Evolutionary conservation across 2,888 invertebrate species (phyloP).

Genomic region (Andrena marginata): DNA sequence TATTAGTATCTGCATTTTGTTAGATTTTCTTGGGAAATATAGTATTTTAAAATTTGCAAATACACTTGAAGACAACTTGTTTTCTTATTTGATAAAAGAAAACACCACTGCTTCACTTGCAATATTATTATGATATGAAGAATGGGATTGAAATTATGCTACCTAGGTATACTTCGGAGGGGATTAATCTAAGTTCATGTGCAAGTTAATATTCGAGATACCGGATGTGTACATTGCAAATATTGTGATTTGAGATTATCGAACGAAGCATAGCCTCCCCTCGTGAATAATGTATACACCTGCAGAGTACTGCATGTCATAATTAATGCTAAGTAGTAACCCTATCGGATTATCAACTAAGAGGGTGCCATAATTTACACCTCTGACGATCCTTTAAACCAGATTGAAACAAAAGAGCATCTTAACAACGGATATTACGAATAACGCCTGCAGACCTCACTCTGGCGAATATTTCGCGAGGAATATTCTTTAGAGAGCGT

Average conservation of each 20-base stretch:
- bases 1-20: background rate
- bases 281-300: slow-evolving; percentile 8
- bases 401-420: too few relatives aligned
- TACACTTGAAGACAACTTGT: background rate
- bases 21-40: background rate
- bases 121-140: background rate
- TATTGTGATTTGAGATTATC: slow-evolving; percentile 29
- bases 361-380: background rate
- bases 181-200: slow-evolving; percentile 15
- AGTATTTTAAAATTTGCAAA: background rate
- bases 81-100: background rate
- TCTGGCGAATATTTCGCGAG: too few relatives aligned
- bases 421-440: too few relatives aligned
- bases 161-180: background rate
- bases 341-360: slow-evolving; percentile 2
- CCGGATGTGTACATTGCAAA: slow-evolving; percentile 6
- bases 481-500: too few relatives aligned
- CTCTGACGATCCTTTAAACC: background rate
- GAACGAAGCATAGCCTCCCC: background rate
- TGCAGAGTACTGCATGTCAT: slow-evolving; percentile 16
- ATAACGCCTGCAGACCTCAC: too few relatives aligned
- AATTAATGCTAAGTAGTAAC: slow-evolving; percentile 3
- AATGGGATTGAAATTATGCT: background rate
- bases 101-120: background rate
- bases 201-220: slow-evolving; percentile 10